Evolutionary conservation across 1,140 invertebrate genomes (phyloP), one percentile per base, ranked within the genome.

Genomic region (Gonatopus flavifemur): DNA sequence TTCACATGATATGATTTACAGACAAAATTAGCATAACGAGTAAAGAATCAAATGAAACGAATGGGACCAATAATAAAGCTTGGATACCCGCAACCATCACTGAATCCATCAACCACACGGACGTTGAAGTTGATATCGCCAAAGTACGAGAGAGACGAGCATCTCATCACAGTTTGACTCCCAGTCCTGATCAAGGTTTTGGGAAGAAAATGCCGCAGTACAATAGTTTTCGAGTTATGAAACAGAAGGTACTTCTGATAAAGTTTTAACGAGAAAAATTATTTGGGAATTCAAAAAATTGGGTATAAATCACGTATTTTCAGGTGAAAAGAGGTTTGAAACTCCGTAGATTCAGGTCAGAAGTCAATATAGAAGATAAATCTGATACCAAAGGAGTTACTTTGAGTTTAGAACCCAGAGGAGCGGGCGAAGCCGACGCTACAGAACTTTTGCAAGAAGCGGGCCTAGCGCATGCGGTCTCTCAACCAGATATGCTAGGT

Each of bases 281-380:
- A 28, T 30, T 28, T n/a, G 15, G 5, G 4, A 12, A 8, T 38
- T 46, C 7, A 46, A 25, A 5, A 12, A 9, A 16, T 39, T 39
- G n/a, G n/a, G n/a, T n/a, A n/a, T 10, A 18, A 37, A 20, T 30
- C 13, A n/a, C 42, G 16, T 59, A 33, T 49, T 50, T 50, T 12
- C 44, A 78, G 76, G 67, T 79, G 41, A 76, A 77, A 50, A 63
- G 70, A 32, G 73, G 74, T 21, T 61, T 79, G 35, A 71, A 68
- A 45, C 62, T 79, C 24, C 62, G 74, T 30, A 66, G 76, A 57
- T 78, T 78, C 52, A 70, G 74, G 9, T 80, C 77, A 2, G 78
- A 80, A 57, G 77, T 76, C 0, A 78, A 71, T 47, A 74, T 80
- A 22, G 67, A 74, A 36, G 74, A 77, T 8, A 72, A 75, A 16